These are phyloP conservation scores for Pterocles orientalis DNA, from an alignment of 2,113 vertebrate species.

Conservation along the genomic window DNA sequence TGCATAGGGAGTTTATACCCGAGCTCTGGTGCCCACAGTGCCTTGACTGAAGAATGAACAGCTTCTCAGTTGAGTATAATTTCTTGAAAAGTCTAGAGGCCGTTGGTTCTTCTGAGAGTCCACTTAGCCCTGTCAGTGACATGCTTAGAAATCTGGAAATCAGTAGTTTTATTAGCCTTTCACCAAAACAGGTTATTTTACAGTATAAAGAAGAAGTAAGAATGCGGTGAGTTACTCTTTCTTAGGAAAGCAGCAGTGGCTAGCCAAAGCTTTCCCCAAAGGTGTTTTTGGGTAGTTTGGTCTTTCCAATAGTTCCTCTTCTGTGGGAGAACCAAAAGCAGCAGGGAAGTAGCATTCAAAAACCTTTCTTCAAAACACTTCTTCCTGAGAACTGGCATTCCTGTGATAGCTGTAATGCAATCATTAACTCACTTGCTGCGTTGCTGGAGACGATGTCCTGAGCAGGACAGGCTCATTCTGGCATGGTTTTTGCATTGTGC, in stretches of 20 bases:
- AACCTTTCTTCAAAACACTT: background rate
- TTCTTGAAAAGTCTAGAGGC: background rate
- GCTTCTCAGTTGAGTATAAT: background rate
- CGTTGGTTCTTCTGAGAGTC: background rate
- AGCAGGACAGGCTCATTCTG: background rate
- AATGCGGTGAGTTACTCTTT: background rate
- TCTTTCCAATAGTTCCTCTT: background rate
- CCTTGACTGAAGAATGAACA: background rate
- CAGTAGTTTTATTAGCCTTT: background rate
- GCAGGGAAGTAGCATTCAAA: background rate
- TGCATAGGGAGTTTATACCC: background rate
- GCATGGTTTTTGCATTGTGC: background rate
- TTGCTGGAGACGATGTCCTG: background rate
- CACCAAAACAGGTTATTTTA: background rate
- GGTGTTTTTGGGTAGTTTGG: background rate
- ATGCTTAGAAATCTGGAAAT: background rate
- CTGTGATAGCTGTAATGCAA: background rate
- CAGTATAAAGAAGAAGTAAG: background rate
- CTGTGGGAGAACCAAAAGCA: background rate
- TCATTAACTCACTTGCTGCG: background rate
- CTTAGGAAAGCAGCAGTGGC: background rate
- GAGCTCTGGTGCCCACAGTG: background rate
- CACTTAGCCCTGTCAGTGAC: background rate
- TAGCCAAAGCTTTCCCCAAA: background rate
- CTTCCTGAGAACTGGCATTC: background rate